Conservation (phyloP, 1,140 invertebrate genomes). For the Leptinotarsa undecemlineata region DNA sequence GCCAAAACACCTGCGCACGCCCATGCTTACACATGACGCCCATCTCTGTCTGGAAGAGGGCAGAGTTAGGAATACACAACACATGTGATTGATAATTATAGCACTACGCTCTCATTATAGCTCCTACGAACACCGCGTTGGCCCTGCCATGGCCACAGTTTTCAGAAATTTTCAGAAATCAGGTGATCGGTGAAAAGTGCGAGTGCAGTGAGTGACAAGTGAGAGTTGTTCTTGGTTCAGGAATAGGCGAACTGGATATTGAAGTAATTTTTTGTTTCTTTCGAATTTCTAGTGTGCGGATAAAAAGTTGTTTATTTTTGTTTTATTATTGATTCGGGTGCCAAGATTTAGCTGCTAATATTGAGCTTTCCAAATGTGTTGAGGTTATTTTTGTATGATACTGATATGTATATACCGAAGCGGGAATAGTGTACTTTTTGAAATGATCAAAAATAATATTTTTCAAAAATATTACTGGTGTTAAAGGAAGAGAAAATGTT, state of each 20-base stretch:
- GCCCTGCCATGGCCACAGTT: neutral
- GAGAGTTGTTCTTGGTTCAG: neutral
- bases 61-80: conserved; percentile 16
- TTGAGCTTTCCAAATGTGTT: neutral
- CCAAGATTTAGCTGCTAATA: conserved; percentile 6
- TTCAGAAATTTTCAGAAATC: conserved; percentile 7
- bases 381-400: too few species aligned
- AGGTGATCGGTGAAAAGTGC: neutral
- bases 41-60: conserved; percentile 22
- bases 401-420: too few species aligned
- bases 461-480: too few species aligned
- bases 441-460: too few species aligned
- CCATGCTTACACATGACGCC: conserved; percentile 4
- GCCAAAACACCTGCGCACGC: conserved; percentile 15
- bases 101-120: conserved; percentile 14
- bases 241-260: neutral
- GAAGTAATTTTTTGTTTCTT: neutral
- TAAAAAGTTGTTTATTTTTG: conserved; percentile 17
- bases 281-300: neutral
- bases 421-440: too few species aligned
- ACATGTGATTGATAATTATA: conserved; percentile 26
- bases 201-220: neutral
- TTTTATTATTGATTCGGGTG: neutral
- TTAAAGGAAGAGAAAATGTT: too few species aligned
- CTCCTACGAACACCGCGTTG: neutral